phyloP scores from a whole-genome alignment of 2,797 vertebrate species.

The Pseudochirops corinnae region DNA sequence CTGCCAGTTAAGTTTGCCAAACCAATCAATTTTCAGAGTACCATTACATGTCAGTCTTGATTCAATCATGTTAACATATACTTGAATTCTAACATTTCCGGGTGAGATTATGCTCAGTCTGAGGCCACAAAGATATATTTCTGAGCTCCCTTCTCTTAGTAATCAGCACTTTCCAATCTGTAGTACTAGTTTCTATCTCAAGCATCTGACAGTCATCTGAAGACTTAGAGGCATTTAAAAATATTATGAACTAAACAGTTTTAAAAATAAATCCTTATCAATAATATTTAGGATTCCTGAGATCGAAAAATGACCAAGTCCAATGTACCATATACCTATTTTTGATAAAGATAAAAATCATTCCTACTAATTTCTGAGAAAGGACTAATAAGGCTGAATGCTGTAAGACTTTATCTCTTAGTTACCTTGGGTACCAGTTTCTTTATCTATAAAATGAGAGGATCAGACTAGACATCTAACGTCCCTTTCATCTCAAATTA shows the following conservation, averaged over 20 bases:
- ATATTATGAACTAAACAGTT: conserved; percentile 19
- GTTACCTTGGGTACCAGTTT: background rate
- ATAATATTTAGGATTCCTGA: background rate
- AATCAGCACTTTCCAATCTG: background rate
- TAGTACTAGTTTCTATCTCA: background rate
- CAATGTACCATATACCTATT: background rate
- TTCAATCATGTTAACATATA: background rate
- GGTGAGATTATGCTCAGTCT: background rate
- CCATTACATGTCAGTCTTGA: background rate
- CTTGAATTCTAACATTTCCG: background rate
- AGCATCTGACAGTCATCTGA: background rate
- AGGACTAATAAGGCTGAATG: background rate
- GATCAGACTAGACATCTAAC: background rate
- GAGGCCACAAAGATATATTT: background rate
- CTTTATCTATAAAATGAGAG: background rate
- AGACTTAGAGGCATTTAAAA: conserved; percentile 19
- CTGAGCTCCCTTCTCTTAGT: conserved; percentile 4
- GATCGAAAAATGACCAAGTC: background rate
- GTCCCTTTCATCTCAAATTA: background rate
- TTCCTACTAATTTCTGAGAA: background rate
- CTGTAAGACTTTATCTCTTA: background rate
- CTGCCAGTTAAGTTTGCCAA: background rate
- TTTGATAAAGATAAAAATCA: conserved; percentile 3
- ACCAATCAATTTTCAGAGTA: background rate
- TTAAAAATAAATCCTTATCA: background rate